Evolutionary conservation across 1,140 invertebrate genomes (phyloP).

Genomic region (Bombus breviceps): DNA sequence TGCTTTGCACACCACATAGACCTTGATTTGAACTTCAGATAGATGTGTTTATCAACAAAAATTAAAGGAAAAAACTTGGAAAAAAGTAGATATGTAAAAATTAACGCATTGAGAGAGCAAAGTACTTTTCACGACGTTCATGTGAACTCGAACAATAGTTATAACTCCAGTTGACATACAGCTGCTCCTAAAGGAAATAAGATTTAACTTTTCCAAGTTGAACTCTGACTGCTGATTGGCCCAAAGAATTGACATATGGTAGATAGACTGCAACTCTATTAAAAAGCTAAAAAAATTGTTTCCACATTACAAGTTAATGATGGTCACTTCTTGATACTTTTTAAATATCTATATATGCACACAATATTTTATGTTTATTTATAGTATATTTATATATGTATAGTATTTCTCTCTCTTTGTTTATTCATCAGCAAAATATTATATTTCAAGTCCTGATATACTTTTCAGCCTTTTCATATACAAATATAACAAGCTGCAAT

Average conservation of each 20-base stretch:
- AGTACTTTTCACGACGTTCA: constrained; percentile 69
- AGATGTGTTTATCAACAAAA: constrained; percentile 53
- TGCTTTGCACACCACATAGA: constrained; percentile 65
- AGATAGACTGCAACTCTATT: constrained; percentile 80
- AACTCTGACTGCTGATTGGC: constrained; percentile 79
- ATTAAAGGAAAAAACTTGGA: constrained; percentile 51
- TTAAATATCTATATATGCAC: constrained; percentile 58
- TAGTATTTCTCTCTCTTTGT: constrained; percentile 63
- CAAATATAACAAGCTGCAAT: constrained; percentile 68
- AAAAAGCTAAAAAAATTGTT: constrained; percentile 74
- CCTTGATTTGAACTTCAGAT: constrained; percentile 61
- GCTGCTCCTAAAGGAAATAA: constrained; percentile 82
- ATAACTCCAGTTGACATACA: constrained; percentile 81
- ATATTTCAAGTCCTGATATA: constrained; percentile 69
- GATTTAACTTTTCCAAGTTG: constrained; percentile 78
- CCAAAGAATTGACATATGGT: constrained; percentile 79
- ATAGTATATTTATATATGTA: constrained; percentile 61
- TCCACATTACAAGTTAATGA: constrained; percentile 67
- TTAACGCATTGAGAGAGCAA: constrained; percentile 69
- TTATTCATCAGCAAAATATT: constrained; percentile 69
- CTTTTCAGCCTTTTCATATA: constrained; percentile 63
- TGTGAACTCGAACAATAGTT: constrained; percentile 76
- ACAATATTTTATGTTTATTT: constrained; percentile 64
- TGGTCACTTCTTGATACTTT: constrained; percentile 57
- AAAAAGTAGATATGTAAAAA: constrained; percentile 59